Evolutionary conservation across 2,888 invertebrate genomes (phyloP), one percentile per base, ranked within the genome.

Genomic region (Chironomus tentans): DNA sequence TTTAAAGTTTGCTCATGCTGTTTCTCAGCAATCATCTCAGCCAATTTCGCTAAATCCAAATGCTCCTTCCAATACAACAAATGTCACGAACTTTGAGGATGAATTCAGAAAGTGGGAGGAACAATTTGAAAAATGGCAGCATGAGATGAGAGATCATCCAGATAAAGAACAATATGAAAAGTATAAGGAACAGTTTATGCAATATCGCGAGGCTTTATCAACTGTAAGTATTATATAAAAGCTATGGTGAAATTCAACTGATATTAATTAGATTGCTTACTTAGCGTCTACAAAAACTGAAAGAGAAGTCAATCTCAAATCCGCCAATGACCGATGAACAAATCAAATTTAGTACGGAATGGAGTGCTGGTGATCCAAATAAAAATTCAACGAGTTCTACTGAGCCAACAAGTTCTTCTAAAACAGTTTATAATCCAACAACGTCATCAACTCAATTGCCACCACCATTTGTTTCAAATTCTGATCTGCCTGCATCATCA

Each of bases 61-160:
- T 56, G n/a, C 2, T 56, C 1, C 56, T 15, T 4, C 3, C 13
- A 28, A 4, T 18, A 2, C 48, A 70, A 6, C 50, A 48, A n/a
- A 46, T 46, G 18, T 46, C n/a, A 90, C 91, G 77, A 38, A 38
- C 4, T 97, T 97, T 84, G 93, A 94, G 81, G 89, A 91, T 78
- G 93, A 96, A 82, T 96, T 96, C 82, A 88, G 90, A 80, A 91
- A 93, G 81, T 97, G 96, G 96, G 95, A 95, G 83, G 89, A 92
- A 79, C 93, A 96, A 82, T 96, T 95, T 82, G 90, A 92, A 80
- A 92, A 92, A 80, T 97, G 97, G 97, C 93, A 93, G 82, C 89
- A 90, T 78, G 93, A 95, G 81, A 97, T 97, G 85, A 91, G 90
- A 48, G 92, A 94, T 83, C 95, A 96, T 85, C 96, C 96, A 0